These are phyloP conservation scores for Piprites chloris DNA, from an alignment of 2,113 vertebrate species.

Conservation along the genomic window DNA sequence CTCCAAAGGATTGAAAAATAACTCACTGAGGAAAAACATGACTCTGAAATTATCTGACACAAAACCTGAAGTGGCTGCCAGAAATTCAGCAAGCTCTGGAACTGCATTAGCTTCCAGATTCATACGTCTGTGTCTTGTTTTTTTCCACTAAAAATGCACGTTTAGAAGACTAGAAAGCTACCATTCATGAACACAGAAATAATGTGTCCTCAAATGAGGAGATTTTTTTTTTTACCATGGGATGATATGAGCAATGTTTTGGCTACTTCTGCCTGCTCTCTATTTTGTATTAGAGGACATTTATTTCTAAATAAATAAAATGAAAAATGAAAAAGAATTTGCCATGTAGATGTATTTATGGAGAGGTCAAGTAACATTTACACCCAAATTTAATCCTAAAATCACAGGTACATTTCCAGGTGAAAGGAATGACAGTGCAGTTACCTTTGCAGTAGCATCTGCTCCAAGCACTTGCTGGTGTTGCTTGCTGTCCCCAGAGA, in stretches of 20 bases:
- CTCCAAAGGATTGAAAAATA: background rate
- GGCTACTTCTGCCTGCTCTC: background rate
- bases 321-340: background rate
- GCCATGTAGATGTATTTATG: background rate
- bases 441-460: background rate
- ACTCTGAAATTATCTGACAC: background rate
- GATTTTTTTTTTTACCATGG: background rate
- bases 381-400: background rate
- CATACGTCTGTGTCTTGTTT: accelerated
- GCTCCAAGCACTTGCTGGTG: background rate
- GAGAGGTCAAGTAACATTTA: background rate
- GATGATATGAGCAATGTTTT: background rate
- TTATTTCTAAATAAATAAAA: background rate
- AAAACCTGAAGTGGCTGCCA: background rate
- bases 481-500: background rate
- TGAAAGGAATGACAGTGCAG: background rate
- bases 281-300: background rate
- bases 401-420: background rate
- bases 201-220: no score
- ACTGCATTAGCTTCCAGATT: background rate
- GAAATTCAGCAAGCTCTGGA: background rate
- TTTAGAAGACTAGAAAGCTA: background rate
- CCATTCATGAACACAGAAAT: background rate
- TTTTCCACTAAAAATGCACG: background rate
- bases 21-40: background rate